Evolutionary conservation across 92 coral and sea anemone genomes (phyloP).

Genomic region (Hydrozoanthus gracilis): DNA sequence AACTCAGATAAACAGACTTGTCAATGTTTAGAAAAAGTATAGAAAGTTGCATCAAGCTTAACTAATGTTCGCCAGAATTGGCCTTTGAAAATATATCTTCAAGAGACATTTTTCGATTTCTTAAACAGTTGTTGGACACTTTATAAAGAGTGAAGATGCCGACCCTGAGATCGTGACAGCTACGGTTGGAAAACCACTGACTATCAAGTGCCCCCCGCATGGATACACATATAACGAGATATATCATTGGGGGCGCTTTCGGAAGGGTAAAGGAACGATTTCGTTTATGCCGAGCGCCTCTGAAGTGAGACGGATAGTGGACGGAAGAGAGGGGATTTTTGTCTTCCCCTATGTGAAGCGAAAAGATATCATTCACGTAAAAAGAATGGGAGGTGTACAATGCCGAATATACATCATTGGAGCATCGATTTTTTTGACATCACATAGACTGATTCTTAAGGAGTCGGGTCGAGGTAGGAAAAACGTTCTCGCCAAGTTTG

Average conservation of each 20-base stretch:
- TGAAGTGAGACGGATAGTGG: neutral
- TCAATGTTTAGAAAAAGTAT: neutral
- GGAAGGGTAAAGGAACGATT: neutral
- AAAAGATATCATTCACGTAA: neutral
- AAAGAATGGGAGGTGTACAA: constrained; percentile 13
- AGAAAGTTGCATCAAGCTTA: neutral
- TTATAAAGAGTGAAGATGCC: neutral
- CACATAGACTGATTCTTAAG: constrained; percentile 5
- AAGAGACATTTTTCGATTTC: neutral
- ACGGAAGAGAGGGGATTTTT: neutral
- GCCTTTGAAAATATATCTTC: no score
- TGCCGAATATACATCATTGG: constrained; percentile 1
- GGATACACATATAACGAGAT: constrained; percentile 18
- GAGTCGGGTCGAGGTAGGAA: constrained; percentile 1
- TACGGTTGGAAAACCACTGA: constrained; percentile 28
- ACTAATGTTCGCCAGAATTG: neutral
- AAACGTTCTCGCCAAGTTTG: neutral
- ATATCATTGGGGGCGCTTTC: constrained; percentile 12
- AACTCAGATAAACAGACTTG: no score
- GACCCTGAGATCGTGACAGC: neutral
- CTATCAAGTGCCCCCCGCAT: constrained; percentile 5
- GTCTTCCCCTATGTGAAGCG: constrained; percentile 13
- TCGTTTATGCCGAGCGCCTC: neutral
- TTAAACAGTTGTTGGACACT: neutral
- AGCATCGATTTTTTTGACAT: neutral